These are phyloP conservation scores for Chunga burmeisteri DNA, from an alignment of 2,113 vertebrate genomes.

Conservation along the genomic window DNA sequence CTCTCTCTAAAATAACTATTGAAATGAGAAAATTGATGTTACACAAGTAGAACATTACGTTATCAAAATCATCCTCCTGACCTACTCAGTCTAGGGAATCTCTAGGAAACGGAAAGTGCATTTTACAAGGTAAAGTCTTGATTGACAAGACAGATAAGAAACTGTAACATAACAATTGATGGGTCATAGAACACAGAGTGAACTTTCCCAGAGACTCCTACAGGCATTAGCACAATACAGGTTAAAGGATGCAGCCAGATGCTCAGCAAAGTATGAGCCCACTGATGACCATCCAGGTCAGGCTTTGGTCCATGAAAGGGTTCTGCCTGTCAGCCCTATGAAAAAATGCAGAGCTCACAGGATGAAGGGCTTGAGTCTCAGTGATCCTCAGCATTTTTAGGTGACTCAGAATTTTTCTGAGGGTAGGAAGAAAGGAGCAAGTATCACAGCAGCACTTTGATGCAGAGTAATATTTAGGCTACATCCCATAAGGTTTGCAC, in stretches of 20 bases:
- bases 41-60: not conserved
- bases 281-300: not conserved
- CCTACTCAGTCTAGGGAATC: not conserved
- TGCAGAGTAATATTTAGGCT: not conserved
- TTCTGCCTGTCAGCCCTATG: not conserved
- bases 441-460: fast-evolving
- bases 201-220: not conserved
- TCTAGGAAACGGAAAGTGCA: not conserved
- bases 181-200: not conserved
- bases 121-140: not conserved
- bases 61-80: not conserved
- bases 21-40: not conserved
- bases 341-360: not conserved
- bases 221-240: not conserved
- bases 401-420: not conserved
- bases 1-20: not conserved
- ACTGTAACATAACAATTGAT: not conserved
- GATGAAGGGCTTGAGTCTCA: not conserved
- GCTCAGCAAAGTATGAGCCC: not conserved
- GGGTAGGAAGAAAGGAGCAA: not conserved
- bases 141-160: not conserved
- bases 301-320: not conserved
- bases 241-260: not conserved
- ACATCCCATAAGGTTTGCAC: fast-evolving
- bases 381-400: not conserved